A percentile compares a stretch with the other conserved stretches of the same genome.
Conservation (phyloP, 2,888 invertebrate genomes). For the Chloroclysta siterata region DNA sequence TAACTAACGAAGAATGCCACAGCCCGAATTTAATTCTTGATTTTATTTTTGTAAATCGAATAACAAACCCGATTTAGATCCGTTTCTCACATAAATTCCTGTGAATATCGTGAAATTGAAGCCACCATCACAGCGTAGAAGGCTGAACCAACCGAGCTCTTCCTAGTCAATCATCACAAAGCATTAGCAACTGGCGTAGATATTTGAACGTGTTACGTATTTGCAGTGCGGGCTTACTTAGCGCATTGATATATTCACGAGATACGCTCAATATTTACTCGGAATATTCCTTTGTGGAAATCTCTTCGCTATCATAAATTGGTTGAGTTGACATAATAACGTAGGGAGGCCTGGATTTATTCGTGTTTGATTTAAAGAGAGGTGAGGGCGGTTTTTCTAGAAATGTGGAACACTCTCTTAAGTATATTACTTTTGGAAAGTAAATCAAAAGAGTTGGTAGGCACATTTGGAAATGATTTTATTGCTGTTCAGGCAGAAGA, state of each 20-base stretch:
- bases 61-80: no score
- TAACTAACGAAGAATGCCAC: no score
- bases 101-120: no score
- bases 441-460: conserved; percentile 28
- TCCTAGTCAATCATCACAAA: neutral
- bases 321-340: conserved; percentile 82
- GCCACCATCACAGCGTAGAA: neutral
- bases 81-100: no score
- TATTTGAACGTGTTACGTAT: conserved; percentile 4
- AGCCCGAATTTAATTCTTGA: no score
- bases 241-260: conserved; percentile 53
- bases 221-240: conserved; percentile 30
- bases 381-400: conserved; percentile 63
- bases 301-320: conserved; percentile 81
- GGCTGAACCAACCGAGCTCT: neutral
- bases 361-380: conserved; percentile 79
- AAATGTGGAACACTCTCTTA: conserved; percentile 53
- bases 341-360: conserved; percentile 79
- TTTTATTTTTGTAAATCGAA: no score
- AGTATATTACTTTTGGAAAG: conserved; percentile 53
- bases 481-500: neutral
- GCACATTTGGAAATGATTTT: neutral
- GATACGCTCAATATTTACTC: conserved; percentile 71
- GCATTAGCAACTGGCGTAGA: neutral
- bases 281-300: conserved; percentile 71